These are phyloP conservation scores for Hemicrepidius hirtus DNA, from an alignment of 2,888 invertebrate species.

Conservation along the genomic window DNA sequence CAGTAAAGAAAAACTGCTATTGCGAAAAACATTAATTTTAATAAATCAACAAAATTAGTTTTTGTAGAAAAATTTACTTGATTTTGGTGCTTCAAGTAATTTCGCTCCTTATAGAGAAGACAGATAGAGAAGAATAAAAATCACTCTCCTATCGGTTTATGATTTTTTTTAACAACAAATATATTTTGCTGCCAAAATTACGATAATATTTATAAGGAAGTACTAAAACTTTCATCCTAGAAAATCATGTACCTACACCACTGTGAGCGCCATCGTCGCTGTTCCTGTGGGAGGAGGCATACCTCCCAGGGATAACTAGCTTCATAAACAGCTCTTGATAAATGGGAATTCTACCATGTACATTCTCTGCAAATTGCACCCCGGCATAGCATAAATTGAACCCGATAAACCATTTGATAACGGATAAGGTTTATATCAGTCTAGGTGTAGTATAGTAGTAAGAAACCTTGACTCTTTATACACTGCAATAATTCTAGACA, in stretches of 20 bases:
- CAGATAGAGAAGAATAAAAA: too few species aligned
- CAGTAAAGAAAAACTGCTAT: too few species aligned
- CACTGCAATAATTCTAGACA: not conserved
- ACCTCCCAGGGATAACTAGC: constrained; percentile 68
- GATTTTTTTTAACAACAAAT: too few species aligned
- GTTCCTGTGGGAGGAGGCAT: constrained; percentile 59
- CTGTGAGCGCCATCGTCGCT: constrained; percentile 52
- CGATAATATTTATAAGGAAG: too few species aligned
- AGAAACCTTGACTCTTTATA: not conserved
- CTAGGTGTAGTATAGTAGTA: not conserved
- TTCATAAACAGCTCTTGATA: constrained; percentile 71
- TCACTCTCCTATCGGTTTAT: too few species aligned
- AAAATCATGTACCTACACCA: constrained; percentile 45
- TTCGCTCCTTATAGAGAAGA: too few species aligned
- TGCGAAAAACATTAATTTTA: too few species aligned
- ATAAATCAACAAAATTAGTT: too few species aligned
- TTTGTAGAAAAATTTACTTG: too few species aligned
- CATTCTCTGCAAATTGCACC: constrained; percentile 72
- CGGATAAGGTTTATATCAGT: constrained; percentile 50
- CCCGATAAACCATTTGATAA: constrained; percentile 66
- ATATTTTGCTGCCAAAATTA: too few species aligned
- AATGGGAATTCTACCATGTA: constrained; percentile 71
- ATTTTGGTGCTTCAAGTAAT: too few species aligned
- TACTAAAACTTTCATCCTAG: not conserved
- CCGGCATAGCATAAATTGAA: constrained; percentile 71